Evolutionary conservation across 1,140 invertebrate genomes (phyloP).

Genomic region (Penaeus vannamei): DNA sequence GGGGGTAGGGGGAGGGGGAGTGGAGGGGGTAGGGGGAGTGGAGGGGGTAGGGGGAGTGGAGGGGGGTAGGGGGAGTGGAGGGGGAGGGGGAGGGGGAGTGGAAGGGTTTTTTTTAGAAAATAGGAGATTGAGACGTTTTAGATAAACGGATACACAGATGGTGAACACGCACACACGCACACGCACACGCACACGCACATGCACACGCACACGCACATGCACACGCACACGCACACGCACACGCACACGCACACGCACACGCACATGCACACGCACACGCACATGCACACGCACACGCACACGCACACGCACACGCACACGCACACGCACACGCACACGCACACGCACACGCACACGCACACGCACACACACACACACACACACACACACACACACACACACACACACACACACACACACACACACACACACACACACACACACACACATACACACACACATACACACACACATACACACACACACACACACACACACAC

Average conservation of each 20-base stretch:
- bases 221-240: background rate
- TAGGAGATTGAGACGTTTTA: too few relatives aligned
- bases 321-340: background rate
- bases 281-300: background rate
- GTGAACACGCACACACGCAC: background rate
- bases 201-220: background rate
- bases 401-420: background rate
- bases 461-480: constrained; percentile 4
- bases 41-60: background rate
- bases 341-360: background rate
- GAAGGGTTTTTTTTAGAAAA: too few relatives aligned
- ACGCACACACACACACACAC: constrained; percentile 10
- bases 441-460: background rate
- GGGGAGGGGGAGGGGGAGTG: background rate
- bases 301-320: background rate
- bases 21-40: background rate
- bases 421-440: background rate
- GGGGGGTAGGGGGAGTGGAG: background rate
- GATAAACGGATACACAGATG: background rate
- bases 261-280: background rate
- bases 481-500: background rate
- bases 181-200: background rate
- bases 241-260: background rate
- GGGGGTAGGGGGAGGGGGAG: too few relatives aligned
- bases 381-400: constrained; percentile 12